phyloP scores from a whole-genome alignment of 2,888 invertebrate genomes.

The Kryphioiulus occultus region DNA sequence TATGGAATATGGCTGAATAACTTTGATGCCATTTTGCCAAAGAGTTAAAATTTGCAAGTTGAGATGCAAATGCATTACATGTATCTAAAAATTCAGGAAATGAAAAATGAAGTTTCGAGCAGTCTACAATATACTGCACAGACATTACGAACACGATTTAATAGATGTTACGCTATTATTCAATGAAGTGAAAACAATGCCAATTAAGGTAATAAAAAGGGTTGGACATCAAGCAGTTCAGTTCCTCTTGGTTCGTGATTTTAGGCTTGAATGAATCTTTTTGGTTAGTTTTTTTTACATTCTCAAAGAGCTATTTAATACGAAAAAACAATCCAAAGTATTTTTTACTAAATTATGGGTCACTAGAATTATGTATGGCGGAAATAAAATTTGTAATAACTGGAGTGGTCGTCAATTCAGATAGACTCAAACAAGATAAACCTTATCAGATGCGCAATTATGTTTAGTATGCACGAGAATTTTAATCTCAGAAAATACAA shows the following conservation, averaged over 20 bases:
- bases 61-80: not conserved
- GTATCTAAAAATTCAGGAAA: not conserved
- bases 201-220: not conserved
- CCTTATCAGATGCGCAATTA: too few relatives aligned
- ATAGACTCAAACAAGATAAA: not conserved
- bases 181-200: not conserved
- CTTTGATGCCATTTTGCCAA: too few relatives aligned
- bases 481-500: too few relatives aligned
- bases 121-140: not conserved
- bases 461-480: too few relatives aligned
- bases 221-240: constrained; percentile 8
- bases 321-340: not conserved
- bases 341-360: not conserved
- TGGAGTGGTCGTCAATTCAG: not conserved
- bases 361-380: not conserved
- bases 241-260: not conserved
- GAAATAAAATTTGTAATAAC: not conserved
- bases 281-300: not conserved
- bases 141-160: not conserved
- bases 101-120: not conserved
- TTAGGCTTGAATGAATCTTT: not conserved
- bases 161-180: not conserved
- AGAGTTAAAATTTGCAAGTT: not conserved
- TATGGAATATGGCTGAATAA: too few relatives aligned
- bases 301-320: not conserved